phyloP scores from a whole-genome alignment of 1,140 invertebrate genomes.

The Diploscapter pachys region DNA sequence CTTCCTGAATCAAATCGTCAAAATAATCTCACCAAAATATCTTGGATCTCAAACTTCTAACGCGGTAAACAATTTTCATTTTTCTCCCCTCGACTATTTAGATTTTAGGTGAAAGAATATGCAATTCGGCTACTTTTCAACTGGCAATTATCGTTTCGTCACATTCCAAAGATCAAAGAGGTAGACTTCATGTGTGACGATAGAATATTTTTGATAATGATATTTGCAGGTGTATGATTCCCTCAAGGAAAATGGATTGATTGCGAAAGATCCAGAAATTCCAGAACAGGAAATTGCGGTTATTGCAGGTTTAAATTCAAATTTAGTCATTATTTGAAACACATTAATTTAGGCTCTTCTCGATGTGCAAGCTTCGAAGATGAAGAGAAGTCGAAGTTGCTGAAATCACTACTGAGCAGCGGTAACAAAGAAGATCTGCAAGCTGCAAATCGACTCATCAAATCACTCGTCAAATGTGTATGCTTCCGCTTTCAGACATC shows the following conservation, averaged over 20 bases:
- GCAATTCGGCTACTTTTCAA: constrained; percentile 10
- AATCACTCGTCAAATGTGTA: constrained; percentile 16
- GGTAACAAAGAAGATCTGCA: constrained; percentile 17
- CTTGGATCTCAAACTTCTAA: constrained; percentile 12
- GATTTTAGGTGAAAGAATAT: constrained; percentile 5
- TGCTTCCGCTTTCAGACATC: background rate
- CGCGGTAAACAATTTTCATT: constrained; percentile 11
- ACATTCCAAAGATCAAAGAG: constrained; percentile 25
- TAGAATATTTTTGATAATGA: background rate
- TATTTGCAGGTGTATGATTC: constrained; percentile 13
- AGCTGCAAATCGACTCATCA: constrained; percentile 21
- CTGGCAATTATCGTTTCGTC: constrained; percentile 13
- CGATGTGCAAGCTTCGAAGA: background rate
- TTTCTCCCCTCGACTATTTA: background rate
- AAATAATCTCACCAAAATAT: constrained; percentile 29
- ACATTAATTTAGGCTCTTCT: background rate
- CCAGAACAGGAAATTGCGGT: constrained; percentile 6
- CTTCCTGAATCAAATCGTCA: constrained; percentile 33
- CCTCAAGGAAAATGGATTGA: constrained; percentile 13
- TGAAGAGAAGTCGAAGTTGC: background rate
- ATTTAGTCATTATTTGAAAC: background rate
- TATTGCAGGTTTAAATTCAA: background rate
- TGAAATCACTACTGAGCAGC: constrained; percentile 14
- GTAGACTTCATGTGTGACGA: constrained; percentile 6
- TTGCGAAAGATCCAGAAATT: constrained; percentile 6